Base-by-base conservation (phyloP, 2,113 vertebrate species). In the Rafetus swinhoei region DNA sequence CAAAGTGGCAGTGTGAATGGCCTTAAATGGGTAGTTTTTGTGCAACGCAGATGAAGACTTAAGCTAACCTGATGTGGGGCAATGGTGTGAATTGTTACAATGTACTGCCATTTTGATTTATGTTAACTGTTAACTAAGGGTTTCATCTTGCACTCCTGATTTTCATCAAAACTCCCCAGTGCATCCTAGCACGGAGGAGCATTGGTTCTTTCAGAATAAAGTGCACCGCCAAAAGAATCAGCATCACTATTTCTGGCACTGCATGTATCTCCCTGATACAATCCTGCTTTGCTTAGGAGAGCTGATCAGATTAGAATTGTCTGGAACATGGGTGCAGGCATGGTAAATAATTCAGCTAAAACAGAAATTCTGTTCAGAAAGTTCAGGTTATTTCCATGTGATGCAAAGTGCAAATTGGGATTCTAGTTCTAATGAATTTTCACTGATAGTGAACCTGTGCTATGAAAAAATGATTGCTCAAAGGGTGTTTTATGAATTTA, bases 1-100 rank as follows among this genome's bases (percentile, higher is more conserved):
- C 72, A 80, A 56, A 54, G 82, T 9, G 69, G 89, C 4, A 7
- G 13, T 79, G 79, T 79, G 79, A 90, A 91, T 65, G 84, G 90
- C 95, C 92, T 88, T 93, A 54, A 1, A 25, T 95, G 90, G 88
- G 87, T 83, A 79, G 92, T 45, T 81, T 86, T 84, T 83, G 81
- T 1, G 2, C 0, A 0, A 39, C 57, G 19, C 76, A 86, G 39
- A 32, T 3, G 1, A 86, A 69, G 72, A 55, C 90, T 82, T 81
- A 56, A 79, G 89, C 62, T 69, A 93, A 39, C 62, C 9, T 19
- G 90, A 80, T 76, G 21, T 91, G 84, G 27, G 25, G 32, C 84
- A 92, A 1, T 9, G 90, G 82, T 50, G 53, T 85, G 88, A 54
- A 16, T 62, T 84, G 86, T 86, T 83, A 39, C 72, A 62, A 39